These are phyloP conservation scores for Ceratotherium simum DNA, from an alignment of 2,113 vertebrate genomes.

Conservation along the genomic window DNA sequence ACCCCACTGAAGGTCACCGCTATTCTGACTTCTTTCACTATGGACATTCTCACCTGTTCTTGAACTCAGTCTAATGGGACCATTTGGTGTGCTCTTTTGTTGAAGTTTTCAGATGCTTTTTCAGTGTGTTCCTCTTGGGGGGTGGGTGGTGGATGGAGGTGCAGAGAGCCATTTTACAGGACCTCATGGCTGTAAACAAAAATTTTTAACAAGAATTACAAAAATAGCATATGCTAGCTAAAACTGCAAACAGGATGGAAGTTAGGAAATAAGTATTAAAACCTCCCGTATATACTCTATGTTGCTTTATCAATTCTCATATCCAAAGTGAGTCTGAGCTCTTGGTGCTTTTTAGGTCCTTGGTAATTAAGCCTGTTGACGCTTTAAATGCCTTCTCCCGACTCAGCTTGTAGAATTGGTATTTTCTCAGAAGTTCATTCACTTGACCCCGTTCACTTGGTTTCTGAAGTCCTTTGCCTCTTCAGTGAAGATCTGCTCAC, in stretches of 20 bases:
- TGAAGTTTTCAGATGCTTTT: not conserved
- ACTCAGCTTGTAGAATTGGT: not conserved
- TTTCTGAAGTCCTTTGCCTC: not conserved
- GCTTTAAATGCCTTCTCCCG: not conserved
- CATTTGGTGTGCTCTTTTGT: not conserved
- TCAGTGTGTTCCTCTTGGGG: not conserved
- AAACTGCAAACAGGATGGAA: not conserved
- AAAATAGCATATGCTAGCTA: not conserved
- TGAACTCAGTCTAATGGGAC: not conserved
- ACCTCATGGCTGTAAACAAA: not conserved
- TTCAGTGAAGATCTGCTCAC: not conserved
- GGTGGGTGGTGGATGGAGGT: not conserved
- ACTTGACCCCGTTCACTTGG: not conserved
- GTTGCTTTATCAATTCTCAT: not conserved
- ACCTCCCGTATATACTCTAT: not conserved
- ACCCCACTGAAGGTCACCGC: not conserved
- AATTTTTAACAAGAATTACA: not conserved
- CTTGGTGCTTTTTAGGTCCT: not conserved
- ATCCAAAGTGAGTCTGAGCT: not conserved
- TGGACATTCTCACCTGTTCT: not conserved
- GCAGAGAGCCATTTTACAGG: not conserved
- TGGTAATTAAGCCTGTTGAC: not conserved
- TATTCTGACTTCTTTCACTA: not conserved
- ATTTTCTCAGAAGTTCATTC: not conserved
- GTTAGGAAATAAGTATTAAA: not conserved